These are phyloP conservation scores for Ctenopoma kingsleyae DNA, from an alignment of 2,797 vertebrate species.

Conservation along the genomic window DNA sequence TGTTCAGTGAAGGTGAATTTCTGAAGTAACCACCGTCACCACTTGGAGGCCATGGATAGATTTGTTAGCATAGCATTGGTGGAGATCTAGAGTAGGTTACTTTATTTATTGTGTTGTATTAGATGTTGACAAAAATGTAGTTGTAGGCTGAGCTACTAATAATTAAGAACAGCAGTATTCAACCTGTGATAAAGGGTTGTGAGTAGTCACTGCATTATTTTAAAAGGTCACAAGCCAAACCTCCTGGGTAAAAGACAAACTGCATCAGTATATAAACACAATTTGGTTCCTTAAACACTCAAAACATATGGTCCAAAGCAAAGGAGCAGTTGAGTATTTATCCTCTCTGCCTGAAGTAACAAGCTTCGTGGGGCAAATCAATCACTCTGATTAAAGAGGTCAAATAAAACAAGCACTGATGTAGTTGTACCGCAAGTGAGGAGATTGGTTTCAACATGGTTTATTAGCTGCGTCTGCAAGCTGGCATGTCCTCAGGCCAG, in stretches of 20 bases:
- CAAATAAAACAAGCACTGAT: constrained; percentile 42
- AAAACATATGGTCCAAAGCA: not conserved
- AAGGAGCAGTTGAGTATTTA: constrained; percentile 11
- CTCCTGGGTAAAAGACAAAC: too few species aligned
- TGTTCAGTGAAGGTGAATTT: too few species aligned
- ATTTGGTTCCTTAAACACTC: not conserved
- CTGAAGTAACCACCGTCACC: too few species aligned
- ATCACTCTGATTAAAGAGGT: constrained; percentile 51
- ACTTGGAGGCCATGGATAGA: too few species aligned
- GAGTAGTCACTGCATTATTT: not conserved
- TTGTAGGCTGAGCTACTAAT: too few species aligned
- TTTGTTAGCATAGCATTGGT: too few species aligned
- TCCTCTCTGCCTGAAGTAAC: constrained; percentile 17
- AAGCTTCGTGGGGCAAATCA: constrained; percentile 45
- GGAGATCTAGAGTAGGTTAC: too few species aligned
- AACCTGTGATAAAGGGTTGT: too few species aligned
- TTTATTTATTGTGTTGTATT: too few species aligned
- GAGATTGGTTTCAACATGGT: constrained; percentile 29
- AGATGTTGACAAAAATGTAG: too few species aligned
- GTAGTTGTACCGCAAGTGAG: constrained; percentile 14
- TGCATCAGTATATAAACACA: not conserved
- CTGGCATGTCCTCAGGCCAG: constrained; percentile 9
- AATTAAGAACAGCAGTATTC: too few species aligned
- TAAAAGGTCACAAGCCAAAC: not conserved
- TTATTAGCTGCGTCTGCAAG: constrained; percentile 39